Conservation (phyloP, 2,113 vertebrate species). For the Oceanodroma tethys region DNA sequence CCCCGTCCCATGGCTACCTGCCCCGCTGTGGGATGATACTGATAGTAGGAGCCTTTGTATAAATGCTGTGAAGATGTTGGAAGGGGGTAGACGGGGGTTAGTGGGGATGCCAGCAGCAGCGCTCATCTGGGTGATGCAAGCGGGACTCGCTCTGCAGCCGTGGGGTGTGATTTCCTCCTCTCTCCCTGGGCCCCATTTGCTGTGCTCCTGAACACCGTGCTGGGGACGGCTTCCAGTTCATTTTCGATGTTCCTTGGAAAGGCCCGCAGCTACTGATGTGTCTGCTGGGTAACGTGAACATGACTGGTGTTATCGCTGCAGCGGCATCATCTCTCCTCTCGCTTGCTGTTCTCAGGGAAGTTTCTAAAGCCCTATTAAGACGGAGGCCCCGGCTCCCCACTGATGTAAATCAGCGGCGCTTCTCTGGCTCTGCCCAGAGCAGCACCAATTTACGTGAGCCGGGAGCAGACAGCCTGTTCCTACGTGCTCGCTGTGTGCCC, state of each 20-base stretch:
- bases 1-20: background rate
- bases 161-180: rapidly evolving
- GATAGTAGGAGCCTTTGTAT: background rate
- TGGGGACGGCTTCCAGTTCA: background rate
- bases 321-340: rapidly evolving
- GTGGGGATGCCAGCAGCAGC: background rate
- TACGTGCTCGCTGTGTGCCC: rapidly evolving
- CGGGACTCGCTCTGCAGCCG: background rate
- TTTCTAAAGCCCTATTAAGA: background rate
- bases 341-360: rapidly evolving
- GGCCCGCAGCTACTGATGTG: background rate
- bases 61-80: background rate
- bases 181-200: background rate
- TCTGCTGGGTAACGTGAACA: rapidly evolving
- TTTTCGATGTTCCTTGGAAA: background rate
- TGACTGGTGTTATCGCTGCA: background rate
- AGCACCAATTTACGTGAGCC: background rate
- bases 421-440: background rate
- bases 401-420: rapidly evolving
- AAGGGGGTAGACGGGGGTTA: background rate
- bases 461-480: background rate
- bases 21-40: background rate
- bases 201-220: background rate
- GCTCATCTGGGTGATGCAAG: background rate
- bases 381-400: rapidly evolving